These are phyloP conservation scores for Sycophila sp. DNA, from an alignment of 1,140 invertebrate genomes.

Conservation along the genomic window DNA sequence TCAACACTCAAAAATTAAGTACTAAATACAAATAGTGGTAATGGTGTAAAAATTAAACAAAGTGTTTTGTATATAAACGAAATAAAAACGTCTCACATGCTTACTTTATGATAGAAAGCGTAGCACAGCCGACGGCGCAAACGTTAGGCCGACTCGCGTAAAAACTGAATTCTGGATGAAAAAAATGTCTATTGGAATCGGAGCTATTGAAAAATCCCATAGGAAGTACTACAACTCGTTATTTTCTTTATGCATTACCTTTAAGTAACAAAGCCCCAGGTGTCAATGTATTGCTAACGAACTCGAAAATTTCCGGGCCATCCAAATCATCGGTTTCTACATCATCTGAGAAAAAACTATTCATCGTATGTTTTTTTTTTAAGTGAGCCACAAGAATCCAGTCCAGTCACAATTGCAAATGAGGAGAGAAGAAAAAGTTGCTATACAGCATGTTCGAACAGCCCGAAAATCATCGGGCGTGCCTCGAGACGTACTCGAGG, in stretches of 20 bases:
- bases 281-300: constrained; percentile 27
- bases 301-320: constrained; percentile 16
- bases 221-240: constrained; percentile 20
- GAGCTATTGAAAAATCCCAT: not conserved
- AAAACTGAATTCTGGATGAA: not conserved
- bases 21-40: not conserved
- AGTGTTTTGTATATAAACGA: not conserved
- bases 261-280: constrained; percentile 30
- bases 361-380: too few relatives aligned
- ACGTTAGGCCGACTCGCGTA: not conserved
- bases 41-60: not conserved
- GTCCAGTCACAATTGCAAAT: too few relatives aligned
- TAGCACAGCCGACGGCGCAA: constrained; percentile 29
- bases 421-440: not conserved
- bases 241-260: too few relatives aligned
- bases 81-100: too few relatives aligned
- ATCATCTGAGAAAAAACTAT: too few relatives aligned
- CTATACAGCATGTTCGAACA: not conserved
- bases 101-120: constrained; percentile 15
- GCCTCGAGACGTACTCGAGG: not conserved
- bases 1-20: constrained; percentile 14
- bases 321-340: not conserved
- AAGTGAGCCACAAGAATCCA: too few relatives aligned
- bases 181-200: not conserved
- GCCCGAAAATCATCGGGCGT: constrained; percentile 10